Conservation (phyloP, 2,888 invertebrate species). For the Melanotus villosus region DNA sequence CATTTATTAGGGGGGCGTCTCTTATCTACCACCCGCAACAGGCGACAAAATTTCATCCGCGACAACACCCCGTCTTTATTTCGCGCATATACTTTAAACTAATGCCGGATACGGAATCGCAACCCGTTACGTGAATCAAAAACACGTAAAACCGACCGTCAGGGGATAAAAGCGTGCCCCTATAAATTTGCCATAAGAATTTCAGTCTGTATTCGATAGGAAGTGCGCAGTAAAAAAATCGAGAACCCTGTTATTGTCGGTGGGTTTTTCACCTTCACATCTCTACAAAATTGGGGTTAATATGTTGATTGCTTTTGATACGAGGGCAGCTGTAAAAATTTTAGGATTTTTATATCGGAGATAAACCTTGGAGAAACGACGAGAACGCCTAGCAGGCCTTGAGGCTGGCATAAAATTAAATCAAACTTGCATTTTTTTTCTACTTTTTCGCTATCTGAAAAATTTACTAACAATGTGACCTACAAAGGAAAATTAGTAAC, state of each 20-base stretch:
- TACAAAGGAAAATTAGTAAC: too few species aligned
- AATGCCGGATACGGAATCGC: slow-evolving; percentile 13
- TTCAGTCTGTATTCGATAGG: slow-evolving; percentile 31
- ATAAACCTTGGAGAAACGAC: too few species aligned
- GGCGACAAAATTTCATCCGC: slow-evolving; percentile 45
- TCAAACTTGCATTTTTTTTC: too few species aligned
- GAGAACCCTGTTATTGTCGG: background rate
- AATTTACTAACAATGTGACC: too few species aligned
- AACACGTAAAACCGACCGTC: slow-evolving; percentile 19
- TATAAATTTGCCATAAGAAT: slow-evolving; percentile 39
- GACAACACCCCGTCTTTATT: slow-evolving; percentile 31
- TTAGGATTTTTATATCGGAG: too few species aligned
- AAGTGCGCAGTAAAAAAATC: slow-evolving; percentile 29
- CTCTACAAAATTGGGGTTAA: slow-evolving; percentile 12
- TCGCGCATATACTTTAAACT: slow-evolving; percentile 22
- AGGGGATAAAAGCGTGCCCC: slow-evolving; percentile 35
- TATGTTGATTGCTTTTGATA: background rate
- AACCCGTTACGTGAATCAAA: slow-evolving; percentile 32
- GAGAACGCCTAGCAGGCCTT: too few species aligned
- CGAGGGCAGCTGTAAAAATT: too few species aligned
- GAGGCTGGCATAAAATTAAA: too few species aligned
- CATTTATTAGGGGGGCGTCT: slow-evolving; percentile 51
- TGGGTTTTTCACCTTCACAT: background rate
- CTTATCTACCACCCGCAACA: slow-evolving; percentile 44
- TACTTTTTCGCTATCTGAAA: too few species aligned